Percentiles rank a stretch among this genome's conserved stretches.
These are phyloP conservation scores for Heliconius sara DNA, from an alignment of 2,888 invertebrate species.

Conservation along the genomic window DNA sequence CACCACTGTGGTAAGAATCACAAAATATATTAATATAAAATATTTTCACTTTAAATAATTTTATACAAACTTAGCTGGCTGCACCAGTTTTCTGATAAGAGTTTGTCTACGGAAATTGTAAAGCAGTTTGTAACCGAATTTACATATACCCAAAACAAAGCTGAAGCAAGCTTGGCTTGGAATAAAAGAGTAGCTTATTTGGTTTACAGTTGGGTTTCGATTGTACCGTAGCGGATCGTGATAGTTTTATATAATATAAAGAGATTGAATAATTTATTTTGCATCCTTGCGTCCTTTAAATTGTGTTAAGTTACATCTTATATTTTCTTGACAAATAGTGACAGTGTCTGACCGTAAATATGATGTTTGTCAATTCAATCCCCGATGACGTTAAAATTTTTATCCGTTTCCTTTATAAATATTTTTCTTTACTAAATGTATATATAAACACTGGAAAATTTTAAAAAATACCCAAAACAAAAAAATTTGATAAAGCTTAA, in stretches of 20 bases:
- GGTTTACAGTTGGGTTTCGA: slow-evolving; percentile 36
- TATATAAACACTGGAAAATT: no score
- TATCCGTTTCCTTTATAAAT: no score
- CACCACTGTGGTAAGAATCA: neutral
- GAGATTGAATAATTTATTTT: slow-evolving; percentile 33
- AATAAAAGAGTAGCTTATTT: slow-evolving; percentile 42
- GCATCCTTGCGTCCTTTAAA: no score
- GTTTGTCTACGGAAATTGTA: slow-evolving; percentile 32
- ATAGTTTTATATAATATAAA: slow-evolving; percentile 30
- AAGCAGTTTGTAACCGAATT: slow-evolving; percentile 41
- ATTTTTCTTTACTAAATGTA: no score
- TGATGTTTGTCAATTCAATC: no score
- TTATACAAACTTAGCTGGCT: slow-evolving; percentile 8
- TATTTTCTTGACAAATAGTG: no score
- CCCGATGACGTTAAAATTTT: no score
- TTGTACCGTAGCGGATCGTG: slow-evolving; percentile 29
- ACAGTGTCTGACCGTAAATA: no score
- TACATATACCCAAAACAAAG: slow-evolving; percentile 39
- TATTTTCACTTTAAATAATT: neutral
- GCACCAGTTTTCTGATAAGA: slow-evolving; percentile 22
- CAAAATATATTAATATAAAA: slow-evolving; percentile 3
- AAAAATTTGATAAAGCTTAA: neutral
- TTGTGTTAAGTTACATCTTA: no score
- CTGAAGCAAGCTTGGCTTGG: slow-evolving; percentile 34
- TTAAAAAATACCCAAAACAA: neutral